Conservation (phyloP, 2,113 vertebrate species). For the Mesoclemmys tuberculata region DNA sequence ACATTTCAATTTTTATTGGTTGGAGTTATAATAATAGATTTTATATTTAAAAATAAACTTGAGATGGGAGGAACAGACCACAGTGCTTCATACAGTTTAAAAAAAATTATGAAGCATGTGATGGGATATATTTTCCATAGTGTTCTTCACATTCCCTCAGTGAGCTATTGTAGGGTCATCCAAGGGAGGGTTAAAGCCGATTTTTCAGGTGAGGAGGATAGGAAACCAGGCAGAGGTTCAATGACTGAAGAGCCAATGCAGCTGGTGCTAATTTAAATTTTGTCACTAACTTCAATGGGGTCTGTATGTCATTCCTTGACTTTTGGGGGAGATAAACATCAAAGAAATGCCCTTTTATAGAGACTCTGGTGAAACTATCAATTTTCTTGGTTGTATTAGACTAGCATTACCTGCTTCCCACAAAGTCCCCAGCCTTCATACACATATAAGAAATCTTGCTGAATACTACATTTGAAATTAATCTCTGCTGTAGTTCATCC, state of each 20-base stretch:
- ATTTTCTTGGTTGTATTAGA: not conserved
- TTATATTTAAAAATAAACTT: not conserved
- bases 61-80: not conserved
- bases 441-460: not conserved
- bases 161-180: not conserved
- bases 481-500: not conserved
- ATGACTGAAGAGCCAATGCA: not conserved
- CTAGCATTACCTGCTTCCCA: not conserved
- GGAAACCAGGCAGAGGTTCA: not conserved
- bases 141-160: not conserved
- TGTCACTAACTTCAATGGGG: not conserved
- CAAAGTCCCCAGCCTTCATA: not conserved
- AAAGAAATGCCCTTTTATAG: fast-evolving
- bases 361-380: not conserved
- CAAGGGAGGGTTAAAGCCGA: not conserved
- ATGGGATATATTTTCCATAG: not conserved
- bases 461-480: not conserved
- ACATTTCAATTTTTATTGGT: not conserved
- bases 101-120: not conserved
- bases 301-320: not conserved
- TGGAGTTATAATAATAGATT: not conserved
- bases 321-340: not conserved
- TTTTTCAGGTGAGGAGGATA: not conserved
- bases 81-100: not conserved
- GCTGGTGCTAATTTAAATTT: not conserved